Base-by-base conservation (phyloP, 2,888 invertebrate species). In the Lepetodrilus schrolli region DNA sequence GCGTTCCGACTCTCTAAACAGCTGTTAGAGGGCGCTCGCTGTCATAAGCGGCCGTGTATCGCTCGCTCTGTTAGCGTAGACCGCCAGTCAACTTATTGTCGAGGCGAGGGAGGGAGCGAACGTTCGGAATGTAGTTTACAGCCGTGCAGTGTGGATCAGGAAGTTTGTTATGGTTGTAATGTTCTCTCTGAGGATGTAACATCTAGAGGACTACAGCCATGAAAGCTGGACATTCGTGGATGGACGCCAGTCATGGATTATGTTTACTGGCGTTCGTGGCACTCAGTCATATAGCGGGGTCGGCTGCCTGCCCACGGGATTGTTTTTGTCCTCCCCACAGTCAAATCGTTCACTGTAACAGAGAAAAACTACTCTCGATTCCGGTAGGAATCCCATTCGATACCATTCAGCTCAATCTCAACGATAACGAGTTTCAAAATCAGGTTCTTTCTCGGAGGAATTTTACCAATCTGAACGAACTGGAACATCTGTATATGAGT, bases 311-410 rank as follows among this genome's bases (percentile, higher is more conserved):
- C 68, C 90, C 90, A 4, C 79, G 78, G 17, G 83, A 82, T 4
- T 90, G 90, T 73, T 89, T 89, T 81, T 90, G 90, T 78, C 87
- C 88, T 38, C 81, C 83, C 1, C 78, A 84, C 21, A 86, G 86
- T 70, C 82, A 84, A 71, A 88, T 87, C 75, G 88, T 89, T 5
- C 86, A 88, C 78, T 90, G 90, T 75, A 84, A 86, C 13, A 76
- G 88, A 72, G 85, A 86, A 74, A 81, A 81, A 8, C 82, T 90
- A 8, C 80, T 83, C 8, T 75, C 77, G 68, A 89, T 90, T 66
- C 90, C 90, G 0, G 79, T 75, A 43, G 86, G 85, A n/a, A 88
- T 90, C 43, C 86, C 89, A 21, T 51, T 74, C 0, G 85, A 87
- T 65, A 86, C 89, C 20, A 76, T 84, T 17, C 86, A 89, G 77